Base-by-base conservation (phyloP, 2,113 vertebrate genomes). In the Leiothrix lutea region DNA sequence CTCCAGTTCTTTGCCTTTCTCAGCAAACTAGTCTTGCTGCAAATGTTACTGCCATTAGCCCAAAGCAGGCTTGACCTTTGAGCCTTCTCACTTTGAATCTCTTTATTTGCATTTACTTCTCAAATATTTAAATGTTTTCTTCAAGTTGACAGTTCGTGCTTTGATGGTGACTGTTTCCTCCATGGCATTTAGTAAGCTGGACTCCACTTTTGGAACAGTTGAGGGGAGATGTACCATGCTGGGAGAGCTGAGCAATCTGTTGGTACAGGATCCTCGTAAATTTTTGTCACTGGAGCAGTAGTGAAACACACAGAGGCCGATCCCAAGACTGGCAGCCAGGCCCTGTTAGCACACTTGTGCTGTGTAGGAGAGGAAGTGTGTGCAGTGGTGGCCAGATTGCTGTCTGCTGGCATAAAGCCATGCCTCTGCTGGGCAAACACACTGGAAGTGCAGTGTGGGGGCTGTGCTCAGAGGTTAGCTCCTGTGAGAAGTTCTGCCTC, bases 351-450 rank as follows among this genome's bases (percentile, higher is more conserved):
- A 0, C 16, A 5, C 8, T 51, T 67, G 9, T 57, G 40, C 36
- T 4, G 2, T 14, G 33, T 54, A 69, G 62, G 33, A 83, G 45
- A 61, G 77, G 71, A 88, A 35, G 4, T 53, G 9, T 29, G 8
- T 40, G n/a, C 70, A 44, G 5, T 24, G 35, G 33, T 54, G 72
- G 20, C 71, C 47, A n/a, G 28, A 8, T 57, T 0, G 0, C 48
- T 74, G 51, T 45, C 70, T 53, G 75, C 38, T 80, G 80, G 20
- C 0, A 0, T 58, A 12, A 45, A 24, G 51, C 2, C 2, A 2
- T 45, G 18, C 23, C 25, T 56, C 35, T 73, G 28, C 17, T 73
- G 73, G 50, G 26, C 1, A 4, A 33, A 8, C 44, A 35, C 31
- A 4, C 48, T 42, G 56, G 5, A 57, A 53, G 42, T 40, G 47